Evolutionary conservation across 2,113 vertebrate species (phyloP), one percentile per base, ranked within the genome.

Genomic region (Hiodon alosoides): DNA sequence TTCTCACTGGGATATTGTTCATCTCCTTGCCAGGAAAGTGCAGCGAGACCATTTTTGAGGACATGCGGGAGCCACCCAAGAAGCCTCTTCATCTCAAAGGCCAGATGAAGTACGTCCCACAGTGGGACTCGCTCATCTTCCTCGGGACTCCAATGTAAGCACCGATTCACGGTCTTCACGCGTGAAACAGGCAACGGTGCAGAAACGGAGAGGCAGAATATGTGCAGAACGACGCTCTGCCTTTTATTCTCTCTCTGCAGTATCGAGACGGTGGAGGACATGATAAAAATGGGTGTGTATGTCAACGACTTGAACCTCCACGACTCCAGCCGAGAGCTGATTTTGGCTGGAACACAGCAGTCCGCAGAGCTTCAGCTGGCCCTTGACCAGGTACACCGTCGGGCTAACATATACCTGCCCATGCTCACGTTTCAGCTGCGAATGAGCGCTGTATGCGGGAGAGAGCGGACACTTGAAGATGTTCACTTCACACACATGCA

Each of bases 71-170:
- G 69, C 90, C 87, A 13, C 77, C 85, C 0, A 91, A 91, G 80
- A 91, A 92, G 62, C 88, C 89, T 7, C 88, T 91, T 4, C 88
- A 92, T 71, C 84, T 92, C 72, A 92, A 91, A 65, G 90, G 90
- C 14, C 90, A 92, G 81, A 90, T 92, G 90, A 92, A 91, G 72
- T 91, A 91, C 0, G 87, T 92, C 58, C 85, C 90, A 4, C 87
- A 89, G 81, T 91, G 90, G 91, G 86, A 92, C 81, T 91, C 90
- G 0, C 89, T 91, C 79, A 91, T 91, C 82, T 89, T 92, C 83
- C 78, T 90, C 17, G 89, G 89, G 53, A 91, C 88, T 0, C 89
- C 90, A 69, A 90, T 91, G 91, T 92, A 87, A 91, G 86, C 62
- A 2, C 47, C 55, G 9, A 53, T 52, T 5, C 6, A 13, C 2